Base-by-base conservation (phyloP, 2,113 vertebrate genomes). In the Gallinago undulata region DNA sequence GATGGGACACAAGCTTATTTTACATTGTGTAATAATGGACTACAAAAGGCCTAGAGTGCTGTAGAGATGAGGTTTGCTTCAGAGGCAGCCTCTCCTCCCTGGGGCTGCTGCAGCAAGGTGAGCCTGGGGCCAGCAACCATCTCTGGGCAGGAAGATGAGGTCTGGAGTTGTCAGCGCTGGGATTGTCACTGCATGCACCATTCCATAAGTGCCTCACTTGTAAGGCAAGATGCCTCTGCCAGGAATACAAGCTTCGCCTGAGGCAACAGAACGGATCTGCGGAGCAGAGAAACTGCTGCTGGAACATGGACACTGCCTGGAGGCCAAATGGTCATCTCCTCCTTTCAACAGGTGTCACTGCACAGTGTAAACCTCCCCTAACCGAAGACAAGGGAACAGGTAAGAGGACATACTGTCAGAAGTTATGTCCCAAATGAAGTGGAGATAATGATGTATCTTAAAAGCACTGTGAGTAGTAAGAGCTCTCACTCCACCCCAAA, bases 251-350 rank as follows among this genome's bases (percentile, higher is more conserved):
- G 19, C 30, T 35, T 45, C 25, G 7, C 37, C 30, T 1, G 2
- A 21, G 41, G 37, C 22, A 31, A n/a, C 13, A 60, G n/a, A n/a
- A 30, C 64, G 24, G 17, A 69, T 10, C 19, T 19, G 12, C 18
- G 28, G 30, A 25, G 27, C 48, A 69, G 25, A 43, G 57, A 22
- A 37, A 23, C 35, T 47, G n/a, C n/a, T 53, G 45, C 45, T 35
- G n/a, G 37, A 50, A 41, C 11, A 13, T 2, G 1, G 48, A 18
- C 48, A 16, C 4, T 1, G 0, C 27, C 57, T 19, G 47, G 30
- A 63, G 33, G 33, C 33, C 60, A 75, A 47, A 33, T 21, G 15
- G 15, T 21, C 7, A 0, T 25, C 15, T 22, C 21, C 35, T 53
- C 31, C 8, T 30, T 87, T 48, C 63, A 80, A 19, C 53, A 73